These are phyloP conservation scores for Calyptomena viridis DNA, from an alignment of 2,113 vertebrate genomes.

Conservation along the genomic window DNA sequence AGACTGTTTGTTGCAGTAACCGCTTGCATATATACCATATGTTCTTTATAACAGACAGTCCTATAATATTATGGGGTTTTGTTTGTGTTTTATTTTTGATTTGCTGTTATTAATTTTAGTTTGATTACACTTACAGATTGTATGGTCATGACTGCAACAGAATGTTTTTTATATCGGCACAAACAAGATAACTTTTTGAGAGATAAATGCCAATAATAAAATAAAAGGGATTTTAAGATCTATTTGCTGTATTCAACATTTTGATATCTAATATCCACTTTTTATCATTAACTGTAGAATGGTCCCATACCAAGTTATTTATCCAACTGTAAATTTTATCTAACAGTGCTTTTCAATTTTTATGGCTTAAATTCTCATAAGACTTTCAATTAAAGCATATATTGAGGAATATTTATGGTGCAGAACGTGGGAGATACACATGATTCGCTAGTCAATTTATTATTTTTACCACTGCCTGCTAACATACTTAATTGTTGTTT, in stretches of 20 bases:
- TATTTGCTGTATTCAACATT: neutral
- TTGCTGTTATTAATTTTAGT: neutral
- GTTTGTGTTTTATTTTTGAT: neutral
- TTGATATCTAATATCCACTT: neutral
- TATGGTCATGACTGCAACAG: neutral
- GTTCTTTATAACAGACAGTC: neutral
- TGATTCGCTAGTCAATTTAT: neutral
- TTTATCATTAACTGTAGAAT: neutral
- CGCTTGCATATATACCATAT: neutral
- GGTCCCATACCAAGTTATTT: neutral
- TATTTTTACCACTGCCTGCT: neutral
- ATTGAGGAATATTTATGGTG: neutral
- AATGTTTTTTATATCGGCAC: neutral
- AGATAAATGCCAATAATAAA: neutral
- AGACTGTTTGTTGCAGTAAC: neutral
- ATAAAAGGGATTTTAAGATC: neutral
- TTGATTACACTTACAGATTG: neutral
- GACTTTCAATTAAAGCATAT: neutral
- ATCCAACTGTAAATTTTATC: neutral
- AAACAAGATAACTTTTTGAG: neutral
- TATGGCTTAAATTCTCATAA: neutral
- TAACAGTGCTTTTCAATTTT: neutral
- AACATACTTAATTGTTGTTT: neutral
- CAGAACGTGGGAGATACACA: neutral
- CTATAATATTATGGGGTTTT: neutral